Evolutionary conservation across 2,113 vertebrate species (phyloP), one percentile per base, ranked within the genome.

Genomic region (Anas platyrhynchos): DNA sequence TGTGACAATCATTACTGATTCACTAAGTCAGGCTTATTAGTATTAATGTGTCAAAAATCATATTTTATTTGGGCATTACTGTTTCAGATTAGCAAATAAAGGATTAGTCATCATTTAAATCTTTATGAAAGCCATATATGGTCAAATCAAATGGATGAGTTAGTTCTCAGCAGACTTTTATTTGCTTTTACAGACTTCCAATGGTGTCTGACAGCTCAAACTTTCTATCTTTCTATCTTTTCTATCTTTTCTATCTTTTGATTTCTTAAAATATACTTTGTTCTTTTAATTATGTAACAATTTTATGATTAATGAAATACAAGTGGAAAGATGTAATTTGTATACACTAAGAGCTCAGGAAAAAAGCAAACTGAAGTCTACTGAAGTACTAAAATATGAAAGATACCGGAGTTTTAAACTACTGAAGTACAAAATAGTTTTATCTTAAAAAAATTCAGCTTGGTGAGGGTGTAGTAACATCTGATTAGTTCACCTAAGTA

Each of bases 71-170:
- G 79, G 67, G 23, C 77, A 59, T 85, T 84, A 90, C 62, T 74
- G 92, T 80, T 95, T 89, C 88, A 90, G 31, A 86, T 90, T 63
- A 88, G 56, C 50, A 93, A 95, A 76, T 93, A 44, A 91, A 92
- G 83, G 68, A 68, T 97, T 89, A 94, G 74, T 91, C 72, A 91
- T 59, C 34, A 83, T 59, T 92, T 79, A 62, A 48, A 67, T 88
- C 66, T 94, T 80, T 71, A 81, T 86, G 58, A 94, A 94, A 96
- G 65, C 79, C 78, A 84, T 25, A 72, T 87, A 38, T 76, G 73
- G 66, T 92, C 83, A 96, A 95, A 89, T 63, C 75, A 87, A 77
- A 48, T 6, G n/a, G 73, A 87, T 48, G 26, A 93, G 34, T 62
- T 91, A 62, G 26, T 73, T 66, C 78, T 71, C 77, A 93, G 46